Evolutionary conservation across 1,140 invertebrate genomes (phyloP), one percentile per base, ranked within the genome.

Genomic region (Zaprionus kolodkinae): DNA sequence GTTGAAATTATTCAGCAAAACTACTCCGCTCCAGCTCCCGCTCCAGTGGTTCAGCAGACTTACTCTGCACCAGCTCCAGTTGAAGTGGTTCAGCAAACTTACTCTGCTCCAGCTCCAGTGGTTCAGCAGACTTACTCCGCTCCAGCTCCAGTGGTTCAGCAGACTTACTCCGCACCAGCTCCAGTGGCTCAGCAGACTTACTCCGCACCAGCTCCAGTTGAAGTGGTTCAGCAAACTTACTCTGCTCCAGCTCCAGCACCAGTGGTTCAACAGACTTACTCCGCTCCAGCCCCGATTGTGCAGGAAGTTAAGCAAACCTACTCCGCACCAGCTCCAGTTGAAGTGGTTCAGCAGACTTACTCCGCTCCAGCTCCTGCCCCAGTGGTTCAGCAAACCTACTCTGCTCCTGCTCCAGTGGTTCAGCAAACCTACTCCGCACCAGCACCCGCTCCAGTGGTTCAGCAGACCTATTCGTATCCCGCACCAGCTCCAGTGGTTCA

Each of bases 361-460:
- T 38, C 78, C 0, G 78, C 73, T 13, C 72, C 74, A 0, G 66
- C 70, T 25, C 79, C 68, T 0, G 66, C 66, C 17, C 76, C 64
- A 33, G 50, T 75, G 50, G 38, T 65, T 25, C 60, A 72, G 15
- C 35, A 72, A n/a, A 57, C 3, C 7, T 54, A 65, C 35, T 27
- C 56, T 27, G 57, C 48, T 35, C 60, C 61, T 3, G 52, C 60
- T 13, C 72, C 72, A 12, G 73, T 67, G 9, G 54, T 60, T 3
- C 78, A 81, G 17, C 52, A 74, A n/a, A 50, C 48, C 6, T 76
- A 61, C 64, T 30, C 66, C 11, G 67, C 72, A n/a, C 73, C 77
- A 12, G 60, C 63, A 21, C 60, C 60, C 2, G 52, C 52, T n/a
- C 68, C 69, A 12, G 73, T 67, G 10, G 54, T 56, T 11, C 64